Evolutionary conservation across 1,140 invertebrate species (phyloP).

Genomic region (Vanessa atalanta): DNA sequence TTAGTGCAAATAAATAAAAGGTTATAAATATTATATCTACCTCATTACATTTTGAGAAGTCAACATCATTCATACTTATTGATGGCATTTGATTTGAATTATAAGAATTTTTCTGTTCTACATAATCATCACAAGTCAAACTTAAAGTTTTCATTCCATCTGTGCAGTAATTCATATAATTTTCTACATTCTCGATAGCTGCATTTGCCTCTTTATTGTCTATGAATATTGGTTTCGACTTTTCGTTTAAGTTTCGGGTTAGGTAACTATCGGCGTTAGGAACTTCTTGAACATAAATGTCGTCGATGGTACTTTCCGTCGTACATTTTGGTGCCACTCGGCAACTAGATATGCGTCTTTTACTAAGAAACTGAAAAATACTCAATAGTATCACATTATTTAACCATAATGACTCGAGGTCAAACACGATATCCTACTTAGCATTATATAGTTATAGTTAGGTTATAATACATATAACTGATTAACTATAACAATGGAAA

Average conservation of each 20-base stretch:
- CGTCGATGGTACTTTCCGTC: slow-evolving; percentile 56
- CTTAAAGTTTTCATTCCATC: slow-evolving; percentile 53
- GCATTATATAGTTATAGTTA: not conserved
- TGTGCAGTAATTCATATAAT: slow-evolving; percentile 39
- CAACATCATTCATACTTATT: slow-evolving; percentile 65
- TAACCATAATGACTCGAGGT: slow-evolving; percentile 37
- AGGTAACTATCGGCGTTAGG: slow-evolving; percentile 38
- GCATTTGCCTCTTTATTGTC: slow-evolving; percentile 36
- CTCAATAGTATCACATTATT: not conserved
- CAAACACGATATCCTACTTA: slow-evolving; percentile 32
- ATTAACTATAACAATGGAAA: not conserved
- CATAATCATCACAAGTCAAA: slow-evolving; percentile 71
- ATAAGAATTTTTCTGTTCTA: slow-evolving; percentile 53
- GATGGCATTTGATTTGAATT: slow-evolving; percentile 51
- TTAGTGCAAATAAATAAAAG: not conserved
- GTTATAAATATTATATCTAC: slow-evolving; percentile 45
- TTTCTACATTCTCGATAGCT: slow-evolving; percentile 38
- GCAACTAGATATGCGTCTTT: slow-evolving; percentile 69
- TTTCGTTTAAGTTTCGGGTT: slow-evolving; percentile 36
- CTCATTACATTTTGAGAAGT: slow-evolving; percentile 65
- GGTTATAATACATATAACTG: slow-evolving; percentile 10
- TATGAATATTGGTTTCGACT: slow-evolving; percentile 38
- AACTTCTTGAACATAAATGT: slow-evolving; percentile 57
- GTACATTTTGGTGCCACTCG: slow-evolving; percentile 55
- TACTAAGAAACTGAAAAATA: slow-evolving; percentile 63